These are phyloP conservation scores for Sinotaia quadrata DNA, from an alignment of 2,888 invertebrate genomes.

Conservation along the genomic window DNA sequence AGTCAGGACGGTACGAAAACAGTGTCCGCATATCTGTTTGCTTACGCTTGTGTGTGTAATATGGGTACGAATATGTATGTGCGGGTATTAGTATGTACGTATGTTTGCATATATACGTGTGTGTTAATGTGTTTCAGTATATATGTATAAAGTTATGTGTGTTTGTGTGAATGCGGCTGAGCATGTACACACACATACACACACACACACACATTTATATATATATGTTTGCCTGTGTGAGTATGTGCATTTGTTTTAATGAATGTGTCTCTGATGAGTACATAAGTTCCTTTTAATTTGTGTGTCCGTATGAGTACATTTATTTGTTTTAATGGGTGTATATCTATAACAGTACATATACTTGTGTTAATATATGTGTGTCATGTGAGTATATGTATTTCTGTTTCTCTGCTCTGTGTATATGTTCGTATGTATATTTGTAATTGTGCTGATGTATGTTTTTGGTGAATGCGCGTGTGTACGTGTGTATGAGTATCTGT, in stretches of 20 bases:
- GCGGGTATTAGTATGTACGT: background rate
- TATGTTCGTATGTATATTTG: background rate
- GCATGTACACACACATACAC: background rate
- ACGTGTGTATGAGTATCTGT: background rate
- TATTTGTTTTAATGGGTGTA: slow-evolving; percentile 1
- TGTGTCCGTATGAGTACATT: background rate
- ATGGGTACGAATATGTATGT: background rate
- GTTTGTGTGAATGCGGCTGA: background rate
- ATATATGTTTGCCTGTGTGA: no score
- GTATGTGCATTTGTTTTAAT: no score
- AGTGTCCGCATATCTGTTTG: background rate
- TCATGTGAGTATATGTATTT: background rate
- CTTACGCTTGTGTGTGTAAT: background rate
- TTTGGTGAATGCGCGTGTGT: background rate
- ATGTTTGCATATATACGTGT: background rate
- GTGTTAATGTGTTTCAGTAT: background rate
- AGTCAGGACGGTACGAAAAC: slow-evolving; percentile 30
- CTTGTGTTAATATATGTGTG: background rate
- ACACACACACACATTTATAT: background rate
- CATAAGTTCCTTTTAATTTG: no score
- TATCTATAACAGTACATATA: background rate
- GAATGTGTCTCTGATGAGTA: no score
- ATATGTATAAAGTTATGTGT: background rate
- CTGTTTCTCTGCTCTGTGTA: background rate
- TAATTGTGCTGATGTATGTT: background rate